phyloP scores from a whole-genome alignment of 1,140 invertebrate species.

The Hydropsyche tenuis region DNA sequence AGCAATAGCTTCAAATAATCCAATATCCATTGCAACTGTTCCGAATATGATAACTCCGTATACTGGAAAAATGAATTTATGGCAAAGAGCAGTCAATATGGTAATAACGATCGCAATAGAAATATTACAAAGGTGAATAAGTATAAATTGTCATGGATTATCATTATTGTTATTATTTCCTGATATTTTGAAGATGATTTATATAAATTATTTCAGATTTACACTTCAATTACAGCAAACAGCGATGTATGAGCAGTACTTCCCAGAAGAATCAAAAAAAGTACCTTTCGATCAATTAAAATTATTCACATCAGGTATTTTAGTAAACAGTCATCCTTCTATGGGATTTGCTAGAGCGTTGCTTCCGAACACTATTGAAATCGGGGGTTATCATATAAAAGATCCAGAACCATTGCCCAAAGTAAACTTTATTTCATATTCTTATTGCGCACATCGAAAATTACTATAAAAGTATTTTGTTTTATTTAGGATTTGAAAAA shows the following conservation, averaged over 20 bases:
- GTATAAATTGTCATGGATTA: too few relatives aligned
- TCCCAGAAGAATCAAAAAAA: slow-evolving; percentile 41
- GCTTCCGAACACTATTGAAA: slow-evolving; percentile 44
- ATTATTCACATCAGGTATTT: neutral
- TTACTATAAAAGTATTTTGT: neutral
- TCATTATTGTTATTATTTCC: too few relatives aligned
- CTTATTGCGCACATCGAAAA: too few relatives aligned
- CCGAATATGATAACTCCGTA: slow-evolving; percentile 42
- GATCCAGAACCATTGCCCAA: slow-evolving; percentile 40
- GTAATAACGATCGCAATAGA: neutral
- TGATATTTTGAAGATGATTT: too few relatives aligned
- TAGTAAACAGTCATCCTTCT: slow-evolving; percentile 46
- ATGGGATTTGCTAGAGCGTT: slow-evolving; percentile 38
- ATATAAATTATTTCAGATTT: slow-evolving; percentile 26
- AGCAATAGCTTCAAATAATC: slow-evolving; percentile 38
- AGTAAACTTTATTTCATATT: too few relatives aligned
- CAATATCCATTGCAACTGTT: slow-evolving; percentile 30
- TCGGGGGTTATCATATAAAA: slow-evolving; percentile 47
- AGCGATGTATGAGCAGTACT: slow-evolving; percentile 39
- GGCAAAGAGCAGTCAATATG: slow-evolving; percentile 15
- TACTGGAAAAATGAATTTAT: slow-evolving; percentile 32
- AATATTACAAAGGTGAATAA: neutral
- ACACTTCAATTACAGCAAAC: slow-evolving; percentile 25
- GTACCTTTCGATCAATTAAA: too few relatives aligned
- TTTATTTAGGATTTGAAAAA: slow-evolving; percentile 58